These are phyloP conservation scores for Oreocharis arfaki DNA, from an alignment of 2,113 vertebrate genomes.

Conservation along the genomic window DNA sequence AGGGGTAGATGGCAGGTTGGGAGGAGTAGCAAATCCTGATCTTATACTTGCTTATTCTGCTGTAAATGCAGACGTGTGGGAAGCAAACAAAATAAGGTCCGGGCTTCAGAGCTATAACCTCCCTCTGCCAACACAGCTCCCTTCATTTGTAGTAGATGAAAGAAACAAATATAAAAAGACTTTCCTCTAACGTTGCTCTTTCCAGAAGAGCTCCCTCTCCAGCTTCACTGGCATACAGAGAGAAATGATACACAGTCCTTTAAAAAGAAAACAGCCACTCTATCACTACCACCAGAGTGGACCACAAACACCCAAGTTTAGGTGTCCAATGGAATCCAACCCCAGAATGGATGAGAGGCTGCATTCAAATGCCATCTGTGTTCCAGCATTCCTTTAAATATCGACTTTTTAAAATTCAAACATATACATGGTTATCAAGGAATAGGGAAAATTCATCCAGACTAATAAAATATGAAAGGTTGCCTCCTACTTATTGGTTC, in stretches of 20 bases:
- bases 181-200: background rate
- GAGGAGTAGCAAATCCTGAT: background rate
- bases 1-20: background rate
- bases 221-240: background rate
- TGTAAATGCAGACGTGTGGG: background rate
- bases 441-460: constrained; percentile 60
- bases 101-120: constrained; percentile 20
- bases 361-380: constrained; percentile 39
- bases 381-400: constrained; percentile 60
- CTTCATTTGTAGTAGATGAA: background rate
- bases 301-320: constrained; percentile 4
- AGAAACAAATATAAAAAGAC: background rate
- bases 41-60: background rate
- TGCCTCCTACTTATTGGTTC: constrained; percentile 65
- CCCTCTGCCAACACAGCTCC: constrained; percentile 21
- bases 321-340: background rate
- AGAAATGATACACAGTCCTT: background rate
- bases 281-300: background rate
- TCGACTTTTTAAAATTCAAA: background rate
- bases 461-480: constrained; percentile 69
- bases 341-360: background rate
- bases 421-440: constrained; percentile 59
- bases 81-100: constrained; percentile 47
- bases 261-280: constrained; percentile 4
- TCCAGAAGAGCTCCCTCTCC: background rate